Evolutionary conservation across 2,888 invertebrate genomes (phyloP).

Genomic region (Pediacus dermestoides): DNA sequence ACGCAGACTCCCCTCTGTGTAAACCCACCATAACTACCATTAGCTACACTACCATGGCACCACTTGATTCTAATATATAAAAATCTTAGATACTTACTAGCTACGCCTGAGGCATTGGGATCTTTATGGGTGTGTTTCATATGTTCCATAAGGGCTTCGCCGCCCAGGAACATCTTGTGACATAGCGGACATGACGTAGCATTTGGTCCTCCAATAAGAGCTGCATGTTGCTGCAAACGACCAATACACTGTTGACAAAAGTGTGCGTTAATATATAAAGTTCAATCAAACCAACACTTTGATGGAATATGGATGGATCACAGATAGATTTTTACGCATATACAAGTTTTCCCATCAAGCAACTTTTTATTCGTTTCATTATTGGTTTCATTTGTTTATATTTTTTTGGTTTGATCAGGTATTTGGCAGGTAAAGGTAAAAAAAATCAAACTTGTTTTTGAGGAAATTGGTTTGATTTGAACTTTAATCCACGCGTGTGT

Average conservation of each 20-base stretch:
- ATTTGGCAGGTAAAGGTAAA: not conserved
- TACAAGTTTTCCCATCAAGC: not conserved
- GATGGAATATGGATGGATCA: conserved; percentile 15
- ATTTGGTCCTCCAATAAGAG: conserved; percentile 87
- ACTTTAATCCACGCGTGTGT: too few species aligned
- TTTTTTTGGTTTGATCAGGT: conserved; percentile 1
- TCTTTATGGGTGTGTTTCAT: conserved; percentile 96
- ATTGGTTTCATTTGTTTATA: conserved; percentile 4
- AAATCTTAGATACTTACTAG: conserved; percentile 76
- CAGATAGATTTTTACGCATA: not conserved
- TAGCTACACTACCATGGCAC: too few species aligned
- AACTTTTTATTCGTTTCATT: not conserved
- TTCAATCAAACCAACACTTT: conserved; percentile 42
- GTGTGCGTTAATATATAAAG: conserved; percentile 39
- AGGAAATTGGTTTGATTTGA: conserved; percentile 31
- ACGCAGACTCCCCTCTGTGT: too few species aligned
- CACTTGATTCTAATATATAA: too few species aligned
- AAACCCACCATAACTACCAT: too few species aligned
- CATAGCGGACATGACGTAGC: conserved; percentile 90
- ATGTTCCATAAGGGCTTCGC: conserved; percentile 91
- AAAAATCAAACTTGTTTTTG: not conserved
- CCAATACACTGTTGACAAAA: conserved; percentile 82
- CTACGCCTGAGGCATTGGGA: conserved; percentile 82
- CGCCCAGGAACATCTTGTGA: conserved; percentile 91
- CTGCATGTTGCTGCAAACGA: conserved; percentile 94